Evolutionary conservation across 2,888 invertebrate species (phyloP).

Genomic region (Lasioglossum leucozonium): DNA sequence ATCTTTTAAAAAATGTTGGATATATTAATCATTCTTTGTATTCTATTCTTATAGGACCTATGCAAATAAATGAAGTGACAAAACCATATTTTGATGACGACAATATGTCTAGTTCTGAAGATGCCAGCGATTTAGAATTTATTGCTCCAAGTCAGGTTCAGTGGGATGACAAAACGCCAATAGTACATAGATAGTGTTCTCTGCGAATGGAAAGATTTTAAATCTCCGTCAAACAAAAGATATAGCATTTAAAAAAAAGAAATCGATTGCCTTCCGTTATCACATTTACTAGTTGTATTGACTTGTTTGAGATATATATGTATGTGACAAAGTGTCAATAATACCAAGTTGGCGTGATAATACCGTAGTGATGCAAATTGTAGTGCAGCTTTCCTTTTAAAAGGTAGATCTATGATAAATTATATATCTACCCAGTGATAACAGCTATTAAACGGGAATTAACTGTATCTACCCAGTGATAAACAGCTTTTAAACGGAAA

Average conservation of each 20-base stretch:
- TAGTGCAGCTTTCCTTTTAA: constrained; percentile 13
- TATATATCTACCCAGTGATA: background rate
- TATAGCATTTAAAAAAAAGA: constrained; percentile 20
- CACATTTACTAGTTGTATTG: constrained; percentile 2
- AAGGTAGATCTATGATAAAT: constrained; percentile 5
- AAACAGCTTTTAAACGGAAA: constrained; percentile 4
- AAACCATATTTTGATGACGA: constrained; percentile 91
- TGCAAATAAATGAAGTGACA: constrained; percentile 70
- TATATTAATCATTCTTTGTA: background rate
- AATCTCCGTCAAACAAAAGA: constrained; percentile 17
- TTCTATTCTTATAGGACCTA: constrained; percentile 56
- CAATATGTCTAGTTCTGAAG: constrained; percentile 87
- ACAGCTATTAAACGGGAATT: background rate
- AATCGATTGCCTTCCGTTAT: constrained; percentile 16
- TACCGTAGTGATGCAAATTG: background rate
- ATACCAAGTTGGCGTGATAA: background rate
- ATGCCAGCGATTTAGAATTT: constrained; percentile 87
- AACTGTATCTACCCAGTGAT: background rate
- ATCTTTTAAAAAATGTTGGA: background rate
- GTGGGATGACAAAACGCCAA: constrained; percentile 71
- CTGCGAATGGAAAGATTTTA: constrained; percentile 16
- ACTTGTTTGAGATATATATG: constrained; percentile 14
- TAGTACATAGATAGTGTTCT: constrained; percentile 54
- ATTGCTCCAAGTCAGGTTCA: constrained; percentile 82
- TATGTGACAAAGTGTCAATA: constrained; percentile 12